Conservation (phyloP, 2,113 vertebrate species). For the Hucho hucho region DNA sequence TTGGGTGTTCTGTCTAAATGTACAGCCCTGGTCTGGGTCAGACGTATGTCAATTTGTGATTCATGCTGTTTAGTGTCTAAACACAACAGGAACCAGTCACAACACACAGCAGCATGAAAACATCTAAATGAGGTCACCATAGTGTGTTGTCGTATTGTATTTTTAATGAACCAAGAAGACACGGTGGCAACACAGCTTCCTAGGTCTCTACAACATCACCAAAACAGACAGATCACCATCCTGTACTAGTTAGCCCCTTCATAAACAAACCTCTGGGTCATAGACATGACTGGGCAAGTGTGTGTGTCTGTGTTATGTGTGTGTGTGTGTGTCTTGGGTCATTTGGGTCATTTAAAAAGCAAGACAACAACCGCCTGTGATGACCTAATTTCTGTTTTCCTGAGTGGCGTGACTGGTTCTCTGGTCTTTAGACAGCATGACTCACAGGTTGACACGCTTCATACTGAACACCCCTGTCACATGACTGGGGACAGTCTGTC, state of each 20-base stretch:
- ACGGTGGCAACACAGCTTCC: slow-evolving; percentile 11
- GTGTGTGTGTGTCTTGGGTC: slow-evolving; percentile 3
- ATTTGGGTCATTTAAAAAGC: slow-evolving; percentile 20
- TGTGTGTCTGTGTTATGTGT: slow-evolving; percentile 7
- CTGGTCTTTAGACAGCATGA: background rate
- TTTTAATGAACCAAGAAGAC: too few species aligned
- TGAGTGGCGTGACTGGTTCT: slow-evolving; percentile 1
- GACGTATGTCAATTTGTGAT: too few species aligned
- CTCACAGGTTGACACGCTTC: slow-evolving; percentile 1
- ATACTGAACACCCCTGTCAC: background rate
- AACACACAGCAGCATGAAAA: too few species aligned
- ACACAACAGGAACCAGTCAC: too few species aligned
- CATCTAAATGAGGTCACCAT: too few species aligned
- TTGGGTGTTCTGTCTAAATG: too few species aligned
- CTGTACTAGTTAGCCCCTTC: slow-evolving; percentile 23
- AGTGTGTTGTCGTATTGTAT: too few species aligned
- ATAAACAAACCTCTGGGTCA: slow-evolving; percentile 1
- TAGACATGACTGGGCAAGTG: slow-evolving; percentile 32
- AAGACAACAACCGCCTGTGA: slow-evolving; percentile 25
- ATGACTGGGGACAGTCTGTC: background rate
- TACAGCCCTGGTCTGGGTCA: too few species aligned
- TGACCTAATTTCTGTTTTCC: slow-evolving; percentile 48
- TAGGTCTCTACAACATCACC: background rate
- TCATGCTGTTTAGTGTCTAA: too few species aligned
- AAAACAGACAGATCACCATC: background rate